phyloP scores from a whole-genome alignment of 2,113 vertebrate species.

The Bujurquina vittata region DNA sequence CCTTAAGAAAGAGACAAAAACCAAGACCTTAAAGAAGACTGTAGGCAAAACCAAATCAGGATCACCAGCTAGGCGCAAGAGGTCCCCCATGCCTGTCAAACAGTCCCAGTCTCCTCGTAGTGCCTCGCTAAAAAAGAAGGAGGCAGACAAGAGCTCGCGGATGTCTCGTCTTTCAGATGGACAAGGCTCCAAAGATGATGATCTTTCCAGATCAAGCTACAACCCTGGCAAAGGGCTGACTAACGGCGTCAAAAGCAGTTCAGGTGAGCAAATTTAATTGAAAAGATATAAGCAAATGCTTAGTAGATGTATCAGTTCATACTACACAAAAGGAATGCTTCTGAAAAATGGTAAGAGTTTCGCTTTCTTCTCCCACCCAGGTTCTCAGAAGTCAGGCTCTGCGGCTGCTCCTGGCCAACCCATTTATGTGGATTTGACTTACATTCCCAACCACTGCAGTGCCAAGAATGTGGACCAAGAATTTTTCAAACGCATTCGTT shows the following conservation, averaged over 20 bases:
- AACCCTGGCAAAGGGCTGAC: conserved; percentile 84
- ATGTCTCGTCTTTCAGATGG: conserved; percentile 77
- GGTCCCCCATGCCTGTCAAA: conserved; percentile 87
- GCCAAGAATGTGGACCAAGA: conserved; percentile 96
- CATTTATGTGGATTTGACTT: conserved; percentile 95
- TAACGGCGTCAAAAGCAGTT: conserved; percentile 87
- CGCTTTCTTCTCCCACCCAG: conserved; percentile 37
- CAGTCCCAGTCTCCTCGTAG: conserved; percentile 82
- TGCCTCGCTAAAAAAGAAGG: conserved; percentile 83
- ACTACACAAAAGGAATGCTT: not conserved
- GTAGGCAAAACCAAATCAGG: conserved; percentile 88
- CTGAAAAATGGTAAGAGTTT: not conserved
- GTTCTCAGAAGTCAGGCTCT: conserved; percentile 77
- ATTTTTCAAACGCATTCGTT: conserved; percentile 94
- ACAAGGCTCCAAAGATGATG: conserved; percentile 86
- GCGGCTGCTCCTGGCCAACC: conserved; percentile 82
- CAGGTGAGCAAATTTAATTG: conserved; percentile 76
- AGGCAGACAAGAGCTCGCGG: conserved; percentile 83
- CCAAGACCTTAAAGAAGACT: conserved; percentile 85
- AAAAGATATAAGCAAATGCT: not conserved
- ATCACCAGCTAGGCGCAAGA: conserved; percentile 89
- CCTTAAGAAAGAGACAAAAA: conserved; percentile 91
- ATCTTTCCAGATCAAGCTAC: conserved; percentile 84
- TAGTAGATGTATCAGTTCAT: not conserved
- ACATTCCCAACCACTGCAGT: conserved; percentile 98